phyloP scores from a whole-genome alignment of 2,113 vertebrate species.

The Nothocercus nigrocapillus region DNA sequence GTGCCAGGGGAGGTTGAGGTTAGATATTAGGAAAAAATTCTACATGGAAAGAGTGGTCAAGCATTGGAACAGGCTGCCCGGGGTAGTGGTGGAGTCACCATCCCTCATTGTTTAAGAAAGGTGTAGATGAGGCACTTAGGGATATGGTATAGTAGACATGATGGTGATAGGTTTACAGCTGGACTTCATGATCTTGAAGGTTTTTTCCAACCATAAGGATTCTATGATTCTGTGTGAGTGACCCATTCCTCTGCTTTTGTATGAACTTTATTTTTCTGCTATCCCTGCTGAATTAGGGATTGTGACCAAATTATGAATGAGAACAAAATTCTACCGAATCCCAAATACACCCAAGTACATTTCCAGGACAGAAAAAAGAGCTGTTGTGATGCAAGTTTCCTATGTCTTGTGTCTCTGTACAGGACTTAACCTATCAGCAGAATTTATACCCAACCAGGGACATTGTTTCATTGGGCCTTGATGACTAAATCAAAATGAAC shows the following conservation, averaged over 20 bases:
- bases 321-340: background rate
- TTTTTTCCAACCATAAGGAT: too few species aligned
- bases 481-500: background rate
- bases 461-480: background rate
- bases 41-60: too few species aligned
- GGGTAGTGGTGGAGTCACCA: too few species aligned
- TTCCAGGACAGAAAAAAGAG: background rate
- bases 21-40: too few species aligned
- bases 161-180: too few species aligned
- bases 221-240: background rate
- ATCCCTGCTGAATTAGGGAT: background rate
- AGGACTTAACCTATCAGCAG: background rate
- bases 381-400: background rate
- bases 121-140: too few species aligned
- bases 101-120: too few species aligned
- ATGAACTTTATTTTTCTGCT: background rate
- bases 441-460: background rate
- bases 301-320: accelerated
- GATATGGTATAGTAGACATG: too few species aligned
- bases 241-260: background rate
- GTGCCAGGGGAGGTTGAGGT: too few species aligned
- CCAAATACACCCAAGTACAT: background rate
- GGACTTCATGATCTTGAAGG: too few species aligned
- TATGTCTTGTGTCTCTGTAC: background rate
- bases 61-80: too few species aligned